Evolutionary conservation across 2,113 vertebrate species (phyloP).

Genomic region (Rhynchomys soricoides): DNA sequence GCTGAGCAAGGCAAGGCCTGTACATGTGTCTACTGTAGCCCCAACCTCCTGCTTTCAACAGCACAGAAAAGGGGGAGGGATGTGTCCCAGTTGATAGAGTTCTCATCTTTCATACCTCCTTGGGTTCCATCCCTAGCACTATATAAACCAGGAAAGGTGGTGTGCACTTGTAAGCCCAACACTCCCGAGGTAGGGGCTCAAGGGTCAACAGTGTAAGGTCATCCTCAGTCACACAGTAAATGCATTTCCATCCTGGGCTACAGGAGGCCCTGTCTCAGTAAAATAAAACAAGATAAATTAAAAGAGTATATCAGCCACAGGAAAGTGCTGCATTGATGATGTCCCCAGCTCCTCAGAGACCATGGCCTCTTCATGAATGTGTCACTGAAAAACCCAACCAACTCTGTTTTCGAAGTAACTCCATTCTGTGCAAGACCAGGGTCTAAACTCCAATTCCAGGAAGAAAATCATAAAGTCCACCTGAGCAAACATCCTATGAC

Average conservation of each 20-base stretch:
- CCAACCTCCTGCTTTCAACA: too few species aligned
- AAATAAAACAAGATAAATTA: background rate
- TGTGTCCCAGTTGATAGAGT: background rate
- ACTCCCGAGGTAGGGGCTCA: background rate
- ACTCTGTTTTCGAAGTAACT: too few species aligned
- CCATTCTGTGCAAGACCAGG: too few species aligned
- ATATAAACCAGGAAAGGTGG: too few species aligned
- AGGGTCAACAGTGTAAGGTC: background rate
- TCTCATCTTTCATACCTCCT: background rate
- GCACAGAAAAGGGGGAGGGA: background rate
- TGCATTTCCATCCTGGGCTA: background rate
- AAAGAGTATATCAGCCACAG: background rate
- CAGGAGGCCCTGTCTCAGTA: background rate
- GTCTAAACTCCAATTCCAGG: too few species aligned
- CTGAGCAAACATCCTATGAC: too few species aligned
- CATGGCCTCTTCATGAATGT: background rate
- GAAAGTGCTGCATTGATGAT: background rate
- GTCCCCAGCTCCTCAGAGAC: background rate
- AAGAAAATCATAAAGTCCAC: too few species aligned
- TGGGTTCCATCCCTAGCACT: background rate
- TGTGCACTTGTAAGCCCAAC: too few species aligned
- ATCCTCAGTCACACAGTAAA: background rate
- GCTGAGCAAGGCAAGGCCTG: background rate
- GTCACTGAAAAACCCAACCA: too few species aligned
- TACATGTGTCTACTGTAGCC: background rate